A percentile compares a stretch with the other conserved stretches of the same genome.
These are phyloP conservation scores for Scomberomorus guttatus DNA, from an alignment of 2,797 vertebrate genomes.

Conservation along the genomic window DNA sequence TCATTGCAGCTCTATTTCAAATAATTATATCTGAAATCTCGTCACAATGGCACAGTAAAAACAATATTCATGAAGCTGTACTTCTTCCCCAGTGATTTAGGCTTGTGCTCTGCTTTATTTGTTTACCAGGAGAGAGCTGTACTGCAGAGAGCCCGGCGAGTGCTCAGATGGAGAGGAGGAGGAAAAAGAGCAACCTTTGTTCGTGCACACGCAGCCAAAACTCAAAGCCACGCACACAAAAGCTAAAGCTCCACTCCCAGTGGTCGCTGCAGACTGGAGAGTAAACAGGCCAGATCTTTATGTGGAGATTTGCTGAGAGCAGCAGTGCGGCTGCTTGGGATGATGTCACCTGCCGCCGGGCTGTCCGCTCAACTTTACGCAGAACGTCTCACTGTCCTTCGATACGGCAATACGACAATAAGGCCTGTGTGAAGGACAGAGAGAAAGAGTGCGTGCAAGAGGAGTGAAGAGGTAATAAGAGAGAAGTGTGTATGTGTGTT, in stretches of 20 bases:
- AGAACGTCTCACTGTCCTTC: conserved; percentile 29
- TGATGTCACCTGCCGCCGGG: conserved; percentile 47
- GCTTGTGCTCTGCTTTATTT: not conserved
- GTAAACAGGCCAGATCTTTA: conserved; percentile 29
- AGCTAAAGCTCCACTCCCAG: conserved; percentile 18
- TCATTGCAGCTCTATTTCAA: not conserved
- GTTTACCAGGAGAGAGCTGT: not conserved
- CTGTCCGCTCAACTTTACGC: conserved; percentile 14
- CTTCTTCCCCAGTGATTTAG: not conserved
- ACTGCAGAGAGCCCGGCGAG: not conserved
- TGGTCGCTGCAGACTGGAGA: conserved; percentile 21
- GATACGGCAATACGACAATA: conserved; percentile 17
- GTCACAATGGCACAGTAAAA: no score
- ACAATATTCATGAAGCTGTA: not conserved
- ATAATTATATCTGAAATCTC: not conserved
- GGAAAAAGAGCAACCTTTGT: conserved; percentile 6
- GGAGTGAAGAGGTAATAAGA: not conserved
- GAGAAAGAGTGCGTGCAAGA: not conserved
- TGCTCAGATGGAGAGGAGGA: not conserved
- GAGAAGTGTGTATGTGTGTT: not conserved
- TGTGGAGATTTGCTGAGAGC: conserved; percentile 46
- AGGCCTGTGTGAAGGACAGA: conserved; percentile 1
- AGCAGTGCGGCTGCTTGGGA: conserved; percentile 32
- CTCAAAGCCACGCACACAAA: conserved; percentile 22
- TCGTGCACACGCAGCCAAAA: conserved; percentile 18